These are phyloP conservation scores for Cryptoleucopteryx plumbea DNA, from an alignment of 2,113 vertebrate species.

Conservation along the genomic window DNA sequence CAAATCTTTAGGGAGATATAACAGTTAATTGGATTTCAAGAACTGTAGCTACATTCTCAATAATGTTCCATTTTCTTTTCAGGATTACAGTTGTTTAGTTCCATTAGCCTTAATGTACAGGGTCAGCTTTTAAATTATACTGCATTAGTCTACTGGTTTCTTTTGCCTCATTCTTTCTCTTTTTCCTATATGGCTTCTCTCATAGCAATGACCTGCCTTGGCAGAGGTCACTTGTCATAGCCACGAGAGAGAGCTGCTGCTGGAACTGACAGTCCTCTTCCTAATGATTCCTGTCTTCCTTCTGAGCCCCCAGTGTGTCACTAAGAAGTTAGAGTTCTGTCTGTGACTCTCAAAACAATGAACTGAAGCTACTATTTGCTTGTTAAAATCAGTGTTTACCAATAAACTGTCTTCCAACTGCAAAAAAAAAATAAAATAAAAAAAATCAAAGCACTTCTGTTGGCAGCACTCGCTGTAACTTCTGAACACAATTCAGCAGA, in stretches of 20 bases:
- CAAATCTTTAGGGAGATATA: constrained; percentile 14
- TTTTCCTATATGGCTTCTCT: not conserved
- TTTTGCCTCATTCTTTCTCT: not conserved
- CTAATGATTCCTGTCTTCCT: not conserved
- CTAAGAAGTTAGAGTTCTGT: not conserved
- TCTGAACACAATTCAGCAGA: not conserved
- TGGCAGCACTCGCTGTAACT: not conserved
- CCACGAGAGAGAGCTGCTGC: not conserved
- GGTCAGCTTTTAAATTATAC: constrained; percentile 40
- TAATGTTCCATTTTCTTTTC: constrained; percentile 41
- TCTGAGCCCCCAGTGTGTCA: not conserved
- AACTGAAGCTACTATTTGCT: not conserved
- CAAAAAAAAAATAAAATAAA: not conserved
- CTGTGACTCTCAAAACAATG: not conserved
- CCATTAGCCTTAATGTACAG: constrained; percentile 40
- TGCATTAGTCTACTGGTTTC: not conserved
- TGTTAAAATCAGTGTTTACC: not conserved
- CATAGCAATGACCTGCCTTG: not conserved
- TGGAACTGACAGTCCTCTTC: not conserved
- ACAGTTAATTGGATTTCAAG: constrained; percentile 64
- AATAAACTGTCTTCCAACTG: not conserved
- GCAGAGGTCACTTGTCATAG: not conserved
- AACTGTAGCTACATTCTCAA: not conserved
- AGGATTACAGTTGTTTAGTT: constrained; percentile 39
- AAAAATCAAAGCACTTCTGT: not conserved